phyloP scores from a whole-genome alignment of 1,140 invertebrate species.

The Rhagoletis pomonella region DNA sequence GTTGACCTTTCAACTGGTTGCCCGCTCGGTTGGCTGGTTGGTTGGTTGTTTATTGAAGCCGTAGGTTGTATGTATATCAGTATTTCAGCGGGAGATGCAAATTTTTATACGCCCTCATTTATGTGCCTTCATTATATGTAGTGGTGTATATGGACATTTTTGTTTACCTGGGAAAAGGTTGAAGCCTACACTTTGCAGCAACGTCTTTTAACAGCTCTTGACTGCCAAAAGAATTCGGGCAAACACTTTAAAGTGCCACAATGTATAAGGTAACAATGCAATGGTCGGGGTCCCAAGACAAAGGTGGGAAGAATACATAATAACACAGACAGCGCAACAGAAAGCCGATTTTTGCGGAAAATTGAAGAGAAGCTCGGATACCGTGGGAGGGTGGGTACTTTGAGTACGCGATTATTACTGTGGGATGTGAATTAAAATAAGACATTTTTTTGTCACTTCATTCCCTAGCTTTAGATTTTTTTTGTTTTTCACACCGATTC shows the following conservation, averaged over 20 bases:
- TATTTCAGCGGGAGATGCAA: slow-evolving; percentile 2
- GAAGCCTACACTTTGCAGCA: neutral
- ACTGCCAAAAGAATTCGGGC: neutral
- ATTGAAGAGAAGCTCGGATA: too few species aligned
- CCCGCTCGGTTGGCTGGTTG: neutral
- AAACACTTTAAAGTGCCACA: neutral
- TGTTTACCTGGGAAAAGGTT: neutral
- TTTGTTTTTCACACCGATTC: too few species aligned
- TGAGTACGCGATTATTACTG: too few species aligned
- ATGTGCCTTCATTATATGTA: neutral
- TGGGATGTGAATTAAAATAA: too few species aligned
- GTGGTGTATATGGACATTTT: neutral
- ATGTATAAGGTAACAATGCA: neutral
- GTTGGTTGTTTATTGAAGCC: slow-evolving; percentile 21
- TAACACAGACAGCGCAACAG: too few species aligned
- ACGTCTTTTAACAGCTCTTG: too few species aligned
- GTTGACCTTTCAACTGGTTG: slow-evolving; percentile 35
- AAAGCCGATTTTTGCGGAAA: too few species aligned
- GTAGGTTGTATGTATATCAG: slow-evolving; percentile 11
- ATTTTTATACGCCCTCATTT: neutral
- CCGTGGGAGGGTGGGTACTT: too few species aligned
- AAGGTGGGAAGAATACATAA: neutral
- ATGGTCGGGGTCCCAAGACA: neutral
- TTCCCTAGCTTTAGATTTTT: too few species aligned
- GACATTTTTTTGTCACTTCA: too few species aligned